Percentiles rank a stretch among this genome's conserved stretches.
These are phyloP conservation scores for Rhyacophila brunnea DNA, from an alignment of 1,140 invertebrate genomes.

Conservation along the genomic window DNA sequence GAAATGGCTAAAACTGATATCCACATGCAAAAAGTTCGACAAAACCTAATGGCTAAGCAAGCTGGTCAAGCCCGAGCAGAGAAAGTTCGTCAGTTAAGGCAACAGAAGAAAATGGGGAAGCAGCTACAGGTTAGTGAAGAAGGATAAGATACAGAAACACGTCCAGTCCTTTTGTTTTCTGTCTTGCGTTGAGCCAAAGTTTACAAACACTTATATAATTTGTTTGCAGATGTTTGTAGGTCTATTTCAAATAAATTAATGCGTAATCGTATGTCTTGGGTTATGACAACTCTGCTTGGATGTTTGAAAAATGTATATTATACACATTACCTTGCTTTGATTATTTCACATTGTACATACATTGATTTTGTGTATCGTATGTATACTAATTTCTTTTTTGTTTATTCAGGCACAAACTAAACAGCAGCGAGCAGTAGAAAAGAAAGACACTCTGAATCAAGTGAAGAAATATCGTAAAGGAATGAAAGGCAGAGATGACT, in stretches of 20 bases:
- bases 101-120: slow-evolving; percentile 91
- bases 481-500: slow-evolving; percentile 71
- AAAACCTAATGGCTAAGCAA: slow-evolving; percentile 83
- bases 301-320: too few relatives aligned
- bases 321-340: too few relatives aligned
- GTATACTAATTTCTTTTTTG: neutral
- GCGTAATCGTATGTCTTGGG: too few relatives aligned
- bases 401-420: slow-evolving; percentile 74
- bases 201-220: too few relatives aligned
- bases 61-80: slow-evolving; percentile 80
- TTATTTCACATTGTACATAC: too few relatives aligned
- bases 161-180: too few relatives aligned
- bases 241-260: too few relatives aligned
- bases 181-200: too few relatives aligned
- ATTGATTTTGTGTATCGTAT: neutral
- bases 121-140: slow-evolving; percentile 60
- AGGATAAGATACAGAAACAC: too few relatives aligned
- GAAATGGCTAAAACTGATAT: slow-evolving; percentile 98
- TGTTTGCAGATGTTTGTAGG: too few relatives aligned
- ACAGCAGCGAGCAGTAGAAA: slow-evolving; percentile 73
- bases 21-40: slow-evolving; percentile 95
- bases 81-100: slow-evolving; percentile 83
- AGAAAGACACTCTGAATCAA: slow-evolving; percentile 78
- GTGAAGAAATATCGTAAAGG: slow-evolving; percentile 84
- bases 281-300: too few relatives aligned